Evolutionary conservation across 2,888 invertebrate species (phyloP), one percentile per base, ranked within the genome.

Genomic region (Caenorhabditis parvicauda): DNA sequence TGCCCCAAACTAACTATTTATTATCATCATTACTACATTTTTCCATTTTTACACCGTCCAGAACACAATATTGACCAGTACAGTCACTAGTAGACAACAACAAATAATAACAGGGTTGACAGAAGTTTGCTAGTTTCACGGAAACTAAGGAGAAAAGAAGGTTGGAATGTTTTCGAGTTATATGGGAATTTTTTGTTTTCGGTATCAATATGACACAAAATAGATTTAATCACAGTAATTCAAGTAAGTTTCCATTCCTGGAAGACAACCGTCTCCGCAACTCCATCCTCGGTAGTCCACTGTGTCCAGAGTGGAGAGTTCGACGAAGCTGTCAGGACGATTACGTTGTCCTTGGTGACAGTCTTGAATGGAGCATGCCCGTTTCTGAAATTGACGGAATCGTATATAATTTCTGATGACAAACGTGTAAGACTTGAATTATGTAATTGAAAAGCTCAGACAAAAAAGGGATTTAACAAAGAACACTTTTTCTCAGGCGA

Each of bases 361-460:
- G 69, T 69, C 43, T 69, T 69, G 55, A 64, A 69, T n/a, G 69
- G 69, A 19, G 57, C 50, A 28, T 62, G 51, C 47, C 65, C 64
- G 32, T 39, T 21, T 21, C 67, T 67, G 54, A 22, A 67, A 49
- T 27, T 0, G 17, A 2, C 7, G 9, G 6, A 39, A 22, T 19
- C n/a, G n/a, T n/a, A n/a, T n/a, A n/a, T n/a, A n/a, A n/a, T n/a
- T n/a, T n/a, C n/a, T n/a, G n/a, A n/a, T n/a, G n/a, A n/a, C n/a
- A n/a, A n/a, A n/a, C n/a, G n/a, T n/a, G n/a, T n/a, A n/a, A n/a
- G n/a, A n/a, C n/a, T n/a, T n/a, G n/a, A n/a, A n/a, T n/a, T n/a
- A n/a, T n/a, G n/a, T n/a, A n/a, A n/a, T n/a, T n/a, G n/a, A n/a
- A n/a, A n/a, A n/a, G n/a, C n/a, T n/a, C n/a, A n/a, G n/a, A n/a